Percentiles rank a stretch among this genome's conserved stretches.
phyloP scores from a whole-genome alignment of 2,888 invertebrate genomes.

The Exocentrus adspersus region DNA sequence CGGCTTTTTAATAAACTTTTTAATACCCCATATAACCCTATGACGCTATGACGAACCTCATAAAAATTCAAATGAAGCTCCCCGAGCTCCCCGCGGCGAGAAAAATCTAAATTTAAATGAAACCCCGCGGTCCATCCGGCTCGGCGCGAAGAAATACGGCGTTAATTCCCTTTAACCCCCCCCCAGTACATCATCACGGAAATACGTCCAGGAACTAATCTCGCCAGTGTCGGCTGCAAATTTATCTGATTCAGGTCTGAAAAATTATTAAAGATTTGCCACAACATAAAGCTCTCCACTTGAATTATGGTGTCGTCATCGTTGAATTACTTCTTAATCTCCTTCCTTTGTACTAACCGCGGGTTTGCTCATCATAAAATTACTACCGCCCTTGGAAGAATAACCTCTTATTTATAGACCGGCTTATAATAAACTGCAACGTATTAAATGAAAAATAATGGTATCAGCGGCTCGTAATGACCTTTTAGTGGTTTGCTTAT shows the following conservation, averaged over 20 bases:
- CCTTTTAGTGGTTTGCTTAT: background rate
- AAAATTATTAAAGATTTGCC: constrained; percentile 41
- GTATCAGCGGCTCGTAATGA: constrained; percentile 6
- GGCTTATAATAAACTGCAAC: background rate
- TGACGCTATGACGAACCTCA: background rate
- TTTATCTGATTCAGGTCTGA: constrained; percentile 38
- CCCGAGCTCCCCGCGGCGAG: background rate
- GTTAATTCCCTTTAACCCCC: constrained; percentile 11
- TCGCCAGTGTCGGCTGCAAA: constrained; percentile 32
- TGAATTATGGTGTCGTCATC: constrained; percentile 36
- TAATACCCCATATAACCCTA: background rate
- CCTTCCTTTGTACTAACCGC: background rate
- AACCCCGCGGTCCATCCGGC: background rate
- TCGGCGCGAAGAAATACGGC: constrained; percentile 11
- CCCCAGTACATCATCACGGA: constrained; percentile 15
- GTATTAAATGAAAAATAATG: constrained; percentile 23
- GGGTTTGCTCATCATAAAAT: constrained; percentile 7
- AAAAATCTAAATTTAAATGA: constrained; percentile 18
- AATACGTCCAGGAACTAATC: constrained; percentile 29
- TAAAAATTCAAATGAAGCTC: constrained; percentile 7
- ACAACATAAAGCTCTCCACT: constrained; percentile 37
- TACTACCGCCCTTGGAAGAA: constrained; percentile 16
- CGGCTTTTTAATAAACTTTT: too few species aligned
- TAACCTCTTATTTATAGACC: constrained; percentile 16
- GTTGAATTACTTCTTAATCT: constrained; percentile 32